These are phyloP conservation scores for Loxodonta africana DNA, from an alignment of 2,113 vertebrate species.

Conservation along the genomic window DNA sequence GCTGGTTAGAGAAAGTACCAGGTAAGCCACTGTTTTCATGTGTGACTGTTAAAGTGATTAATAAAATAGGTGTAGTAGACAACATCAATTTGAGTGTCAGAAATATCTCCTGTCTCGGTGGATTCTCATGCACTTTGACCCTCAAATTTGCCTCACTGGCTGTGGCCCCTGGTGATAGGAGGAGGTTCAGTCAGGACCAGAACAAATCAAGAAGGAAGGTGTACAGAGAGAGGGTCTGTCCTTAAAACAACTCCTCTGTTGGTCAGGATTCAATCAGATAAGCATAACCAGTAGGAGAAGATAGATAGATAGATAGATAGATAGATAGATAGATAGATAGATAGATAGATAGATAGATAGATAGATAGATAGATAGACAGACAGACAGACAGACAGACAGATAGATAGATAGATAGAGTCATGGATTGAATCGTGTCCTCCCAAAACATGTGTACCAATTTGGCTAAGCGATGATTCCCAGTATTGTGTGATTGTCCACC, in stretches of 20 bases:
- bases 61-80: conserved; percentile 33
- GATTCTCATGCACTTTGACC: not conserved
- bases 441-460: too few species aligned
- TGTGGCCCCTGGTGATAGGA: not conserved
- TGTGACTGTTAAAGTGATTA: not conserved
- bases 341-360: not conserved
- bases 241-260: not conserved
- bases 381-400: not conserved
- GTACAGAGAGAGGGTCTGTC: not conserved
- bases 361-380: not conserved
- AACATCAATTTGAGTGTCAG: not conserved
- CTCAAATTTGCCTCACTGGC: not conserved
- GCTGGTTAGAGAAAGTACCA: conserved; percentile 8
- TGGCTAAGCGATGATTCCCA: too few species aligned
- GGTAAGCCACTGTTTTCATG: conserved; percentile 8
- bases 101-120: not conserved
- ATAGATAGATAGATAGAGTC: not conserved
- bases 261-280: not conserved
- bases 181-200: not conserved
- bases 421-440: too few species aligned
- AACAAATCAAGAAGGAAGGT: not conserved
- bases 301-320: not conserved
- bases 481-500: too few species aligned
- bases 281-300: not conserved
- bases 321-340: not conserved